Base-by-base conservation (phyloP, 2,888 invertebrate species). In the Nomada fabriciana region DNA sequence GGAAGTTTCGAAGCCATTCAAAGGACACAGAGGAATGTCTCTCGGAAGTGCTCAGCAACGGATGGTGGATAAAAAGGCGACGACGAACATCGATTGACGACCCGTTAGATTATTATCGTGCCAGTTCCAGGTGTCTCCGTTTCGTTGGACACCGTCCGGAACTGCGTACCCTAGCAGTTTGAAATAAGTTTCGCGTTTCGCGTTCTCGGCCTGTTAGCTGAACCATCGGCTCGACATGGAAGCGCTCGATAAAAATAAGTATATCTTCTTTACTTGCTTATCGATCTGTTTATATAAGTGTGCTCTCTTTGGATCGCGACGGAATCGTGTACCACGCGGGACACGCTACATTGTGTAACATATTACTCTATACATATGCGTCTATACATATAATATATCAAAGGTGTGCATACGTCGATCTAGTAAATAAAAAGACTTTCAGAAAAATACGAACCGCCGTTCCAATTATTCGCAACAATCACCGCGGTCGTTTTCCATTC, bases 261-360 rank as follows among this genome's bases (percentile, higher is more conserved):
- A 74, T 55, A 80, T 68, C 80, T 47, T 80, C 80, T 75, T 82
- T 82, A 71, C 73, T 63, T 63, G 82, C 82, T 75, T 82, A 82
- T 80, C 80, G 82, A 77, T 80, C 80, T 73, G 72, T 82, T 82
- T 80, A 67, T 82, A 63, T 80, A 80, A 71, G 61, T 75, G 61
- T 69, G 79, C 73, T 79, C 79, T 79, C 64, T 73, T 75, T 64
- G 79, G 52, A 79, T 79, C 80, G 80, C 80, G 73, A 73, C 53
- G 43, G 72, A 69, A 61, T 68, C 67, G 61, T 23, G 68, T 68
- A 18, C 61, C 50, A 61, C 36, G 74, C 36, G 77, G 23, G 43
- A 75, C 74, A 61, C 50, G 52, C 36, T 70, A 50, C 25, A 50
- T 25, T 70, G 18, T 71, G 60, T 60, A 71, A 61, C 50, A 23